These are phyloP conservation scores for Smithornis capensis DNA, from an alignment of 2,113 vertebrate genomes.

Conservation along the genomic window DNA sequence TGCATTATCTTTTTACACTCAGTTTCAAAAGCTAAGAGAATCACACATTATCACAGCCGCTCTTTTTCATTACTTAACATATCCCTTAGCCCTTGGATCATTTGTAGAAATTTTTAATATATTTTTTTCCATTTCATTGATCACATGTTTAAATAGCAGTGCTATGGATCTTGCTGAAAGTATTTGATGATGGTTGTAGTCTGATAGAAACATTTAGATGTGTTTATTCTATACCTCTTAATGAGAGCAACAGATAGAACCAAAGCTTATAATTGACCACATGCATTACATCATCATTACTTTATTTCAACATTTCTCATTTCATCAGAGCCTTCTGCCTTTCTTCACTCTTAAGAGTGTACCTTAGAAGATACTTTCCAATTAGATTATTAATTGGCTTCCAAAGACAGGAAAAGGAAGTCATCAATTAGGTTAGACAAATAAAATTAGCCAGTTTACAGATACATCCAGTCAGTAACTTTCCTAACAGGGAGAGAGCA, in stretches of 20 bases:
- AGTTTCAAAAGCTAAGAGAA: not conserved
- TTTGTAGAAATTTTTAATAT: not conserved
- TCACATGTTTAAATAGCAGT: not conserved
- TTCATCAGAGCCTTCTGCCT: not conserved
- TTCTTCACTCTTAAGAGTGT: not conserved
- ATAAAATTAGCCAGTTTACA: not conserved
- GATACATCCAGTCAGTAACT: not conserved
- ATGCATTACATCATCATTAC: not conserved
- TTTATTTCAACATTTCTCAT: not conserved
- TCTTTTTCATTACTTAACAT: not conserved
- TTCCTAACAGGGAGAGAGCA: not conserved
- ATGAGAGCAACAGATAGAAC: not conserved
- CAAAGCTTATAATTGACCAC: not conserved
- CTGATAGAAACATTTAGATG: not conserved
- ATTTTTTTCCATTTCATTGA: not conserved
- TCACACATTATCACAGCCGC: rapidly evolving
- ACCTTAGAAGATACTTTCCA: not conserved
- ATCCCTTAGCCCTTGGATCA: not conserved
- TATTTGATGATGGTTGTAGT: not conserved
- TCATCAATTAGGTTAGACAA: not conserved
- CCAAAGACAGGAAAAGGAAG: not conserved
- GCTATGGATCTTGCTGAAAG: not conserved
- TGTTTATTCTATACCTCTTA: not conserved
- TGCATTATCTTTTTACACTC: not conserved
- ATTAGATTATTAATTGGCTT: not conserved